Base-by-base conservation (phyloP, 37 sponge, comb jelly and placozoan genomes). In the Aplysina aerophoba region DNA sequence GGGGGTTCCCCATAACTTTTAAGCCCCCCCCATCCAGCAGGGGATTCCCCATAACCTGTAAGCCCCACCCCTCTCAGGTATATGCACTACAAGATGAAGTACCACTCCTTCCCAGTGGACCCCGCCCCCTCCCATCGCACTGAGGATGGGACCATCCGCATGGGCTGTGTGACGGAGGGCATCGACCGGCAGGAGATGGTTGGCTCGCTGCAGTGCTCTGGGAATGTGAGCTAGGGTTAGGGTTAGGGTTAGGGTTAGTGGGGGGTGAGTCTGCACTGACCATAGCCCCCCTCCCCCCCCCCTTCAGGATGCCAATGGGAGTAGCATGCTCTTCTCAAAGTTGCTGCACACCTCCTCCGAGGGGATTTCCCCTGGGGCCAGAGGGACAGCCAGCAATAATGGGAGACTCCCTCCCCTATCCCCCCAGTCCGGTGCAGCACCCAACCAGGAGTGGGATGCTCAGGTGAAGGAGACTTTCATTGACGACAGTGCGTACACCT, bases 1-100 rank as follows among this genome's bases (percentile, higher is more conserved):
- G n/a, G n/a, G n/a, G n/a, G n/a, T n/a, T 22, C 69, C 34, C 69
- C 69, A 16, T 24, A 30, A 0, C 2, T 22, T 34, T 34, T 2
- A 19, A 30, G 33, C 34, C 28, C 53, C 67, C 20, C 25, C 24
- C 64, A 14, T 4, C 1, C 82, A 3, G 21, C 35, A 39, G 12
- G 40, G 15, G 37, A 3, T 40, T 13, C 65, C 20, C 66, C 67
- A n/a, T 20, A 0, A 15, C 40, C 67, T 16, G 30, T 12, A 39
- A 3, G 22, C 31, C 81, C 21, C 81, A 6, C 81, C 21, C 62
- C 34, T 37, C n/a, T 44, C 68, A 88, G 92, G 58, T 92, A 92
- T 61, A 92, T 92, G 92, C 92, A 92, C 60, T 88, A 92, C 56
- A 57, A 86, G 84, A 80, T 85, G 79, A 92, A 88, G 71, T 53